These are phyloP conservation scores for Spilogale gracilis DNA, from an alignment of 2,113 vertebrate genomes.

Conservation along the genomic window DNA sequence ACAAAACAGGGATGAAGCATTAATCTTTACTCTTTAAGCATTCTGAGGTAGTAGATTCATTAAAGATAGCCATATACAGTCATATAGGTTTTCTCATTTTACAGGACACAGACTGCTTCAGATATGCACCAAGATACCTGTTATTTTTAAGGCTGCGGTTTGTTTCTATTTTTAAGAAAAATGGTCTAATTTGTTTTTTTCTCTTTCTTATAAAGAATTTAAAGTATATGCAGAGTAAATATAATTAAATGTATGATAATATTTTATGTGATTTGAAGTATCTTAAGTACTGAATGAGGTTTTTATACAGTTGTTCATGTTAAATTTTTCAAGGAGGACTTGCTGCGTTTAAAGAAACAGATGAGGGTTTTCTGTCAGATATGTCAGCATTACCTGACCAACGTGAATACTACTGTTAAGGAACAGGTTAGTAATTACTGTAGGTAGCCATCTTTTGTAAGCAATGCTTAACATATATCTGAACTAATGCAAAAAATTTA, in stretches of 20 bases:
- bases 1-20: constrained; percentile 11
- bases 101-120: neutral
- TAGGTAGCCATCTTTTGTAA: constrained; percentile 44
- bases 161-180: constrained; percentile 39
- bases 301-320: neutral
- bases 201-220: constrained; percentile 32
- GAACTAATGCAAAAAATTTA: neutral
- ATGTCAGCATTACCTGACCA: constrained; percentile 99
- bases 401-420: constrained; percentile 98
- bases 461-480: neutral
- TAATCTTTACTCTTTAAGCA: constrained; percentile 6
- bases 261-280: constrained; percentile 55
- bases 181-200: neutral
- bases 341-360: constrained; percentile 97
- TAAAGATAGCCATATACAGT: neutral
- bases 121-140: neutral
- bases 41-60: neutral
- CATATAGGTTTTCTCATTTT: neutral
- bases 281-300: constrained; percentile 16
- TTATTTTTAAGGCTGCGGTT: neutral
- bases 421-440: constrained; percentile 93
- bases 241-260: neutral
- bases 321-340: constrained; percentile 91
- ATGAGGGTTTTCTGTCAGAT: constrained; percentile 99
- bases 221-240: neutral